Base-by-base conservation (phyloP, 2,113 vertebrate species). In the Tachycineta bicolor region DNA sequence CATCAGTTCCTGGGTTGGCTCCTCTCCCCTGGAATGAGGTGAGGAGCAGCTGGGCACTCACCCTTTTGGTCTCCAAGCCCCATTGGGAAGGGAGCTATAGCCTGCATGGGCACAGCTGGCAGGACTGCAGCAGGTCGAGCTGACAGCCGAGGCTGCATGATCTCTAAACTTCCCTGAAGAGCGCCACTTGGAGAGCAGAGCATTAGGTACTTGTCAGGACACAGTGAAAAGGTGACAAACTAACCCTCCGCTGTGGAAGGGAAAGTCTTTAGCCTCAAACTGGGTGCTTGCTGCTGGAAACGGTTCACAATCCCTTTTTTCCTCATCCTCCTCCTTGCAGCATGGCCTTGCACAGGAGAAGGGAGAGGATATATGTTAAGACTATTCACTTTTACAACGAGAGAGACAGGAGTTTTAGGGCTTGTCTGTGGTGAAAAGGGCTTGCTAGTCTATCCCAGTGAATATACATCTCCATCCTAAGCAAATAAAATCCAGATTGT, bases 281-380 rank as follows among this genome's bases (percentile, higher is more conserved):
- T 69, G 26, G 11, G 10, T 2, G 0, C 29, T 80, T 2, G 3
- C 14, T 39, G 15, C 49, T 64, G 25, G 82, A 81, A 94, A 64
- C 0, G 0, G 26, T 43, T 79, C 62, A 47, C 16, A 90, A 13
- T 3, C 9, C 12, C 4, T 44, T 87, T 93, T 62, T 52, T 56
- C 60, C 44, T 68, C 1, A 1, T 52, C 16, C 15, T 18, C 10
- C 28, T 79, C 37, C 47, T 28, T 6, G 1, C 47, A 59, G 44
- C 20, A 23, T 0, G 1, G 41, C 31, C 59, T 76, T 8, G 1
- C 55, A 33, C 3, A 4, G 0, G 9, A 64, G 11, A 62, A 77
- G 14, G 19, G 31, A 65, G 37, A 73, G 21, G 14, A 33, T 43
- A 5, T 12, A 3, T 59, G 28, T 81, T 76, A 84, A 84, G 44